Evolutionary conservation across 2,113 vertebrate species (phyloP).

Genomic region (Aptenodytes forsteri): DNA sequence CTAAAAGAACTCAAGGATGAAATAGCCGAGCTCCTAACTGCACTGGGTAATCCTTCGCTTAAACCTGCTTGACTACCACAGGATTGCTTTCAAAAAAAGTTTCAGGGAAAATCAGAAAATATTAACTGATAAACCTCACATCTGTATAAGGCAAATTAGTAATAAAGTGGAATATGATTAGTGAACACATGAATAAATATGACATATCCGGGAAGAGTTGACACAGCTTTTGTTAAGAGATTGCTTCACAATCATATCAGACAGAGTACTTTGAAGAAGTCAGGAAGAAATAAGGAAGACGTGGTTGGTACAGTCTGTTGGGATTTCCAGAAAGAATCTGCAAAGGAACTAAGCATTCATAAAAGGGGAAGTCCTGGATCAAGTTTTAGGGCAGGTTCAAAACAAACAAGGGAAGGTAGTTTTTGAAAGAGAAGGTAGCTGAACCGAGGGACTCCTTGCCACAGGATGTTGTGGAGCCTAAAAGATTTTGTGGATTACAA

Average conservation of each 20-base stretch:
- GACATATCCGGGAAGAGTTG: rapidly evolving
- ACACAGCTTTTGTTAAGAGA: neutral
- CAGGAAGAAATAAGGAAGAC: neutral
- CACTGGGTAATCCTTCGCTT: neutral
- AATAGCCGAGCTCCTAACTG: neutral
- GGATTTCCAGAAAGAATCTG: neutral
- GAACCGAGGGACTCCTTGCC: neutral
- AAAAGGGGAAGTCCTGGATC: neutral
- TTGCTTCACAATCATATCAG: neutral
- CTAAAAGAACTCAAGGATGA: neutral
- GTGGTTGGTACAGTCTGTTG: neutral
- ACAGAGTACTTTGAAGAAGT: neutral
- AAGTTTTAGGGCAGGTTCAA: neutral
- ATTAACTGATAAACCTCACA: neutral
- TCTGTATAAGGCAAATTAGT: neutral
- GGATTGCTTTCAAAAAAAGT: neutral
- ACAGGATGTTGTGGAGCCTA: neutral
- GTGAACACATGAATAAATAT: neutral
- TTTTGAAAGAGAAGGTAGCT: neutral
- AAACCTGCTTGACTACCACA: neutral
- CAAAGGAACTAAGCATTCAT: neutral
- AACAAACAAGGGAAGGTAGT: neutral
- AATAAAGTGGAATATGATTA: neutral
- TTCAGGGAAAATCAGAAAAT: neutral
- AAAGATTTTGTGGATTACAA: neutral